Base-by-base conservation (phyloP, 2,797 vertebrate species). In the Anabacerthia variegaticeps region DNA sequence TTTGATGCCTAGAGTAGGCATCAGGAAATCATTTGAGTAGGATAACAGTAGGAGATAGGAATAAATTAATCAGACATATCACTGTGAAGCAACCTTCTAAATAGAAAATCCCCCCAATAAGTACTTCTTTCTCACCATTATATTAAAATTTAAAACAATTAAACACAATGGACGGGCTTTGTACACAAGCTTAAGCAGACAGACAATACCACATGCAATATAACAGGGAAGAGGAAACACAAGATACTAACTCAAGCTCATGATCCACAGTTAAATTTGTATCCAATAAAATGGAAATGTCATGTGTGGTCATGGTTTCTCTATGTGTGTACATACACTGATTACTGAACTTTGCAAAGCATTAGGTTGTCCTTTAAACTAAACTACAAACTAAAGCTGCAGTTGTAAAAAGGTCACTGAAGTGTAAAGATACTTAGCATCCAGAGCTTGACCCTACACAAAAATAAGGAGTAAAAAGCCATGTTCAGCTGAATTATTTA, bases 321-420 rank as follows among this genome's bases (percentile, higher is more conserved):
- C 55, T 82, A 6, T 7, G 17, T 80, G 79, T 68, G 51, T 71
- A 74, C 21, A 12, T 36, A 68, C 54, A 71, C 17, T 76, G 88
- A 74, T 94, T 91, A 83, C 55, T 94, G 89, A 96, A 85, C 91
- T 93, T 97, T 96, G 65, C 68, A 77, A 90, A 96, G 74, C 36
- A 78, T 77, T 93, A 59, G 27, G 68, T 79, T 93, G 69, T 87
- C 88, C 83, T 94, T 94, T 86, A 90, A 85, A 81, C 55, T 79
- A 62, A 96, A 73, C 59, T 44, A 48, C 55, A 69, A 85, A 80
- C 63, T 75, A 59, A 88, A 86, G 63, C 41, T 93, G 48, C 28
- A 75, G n/a, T 41, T 92, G 14, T 71, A 37, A 75, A 93, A 96
- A 95, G 58, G 92, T 92, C 85, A 91, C 24, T 19, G 32, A 86